Conservation (phyloP, 1,140 invertebrate genomes). For the Calosoma granatense region DNA sequence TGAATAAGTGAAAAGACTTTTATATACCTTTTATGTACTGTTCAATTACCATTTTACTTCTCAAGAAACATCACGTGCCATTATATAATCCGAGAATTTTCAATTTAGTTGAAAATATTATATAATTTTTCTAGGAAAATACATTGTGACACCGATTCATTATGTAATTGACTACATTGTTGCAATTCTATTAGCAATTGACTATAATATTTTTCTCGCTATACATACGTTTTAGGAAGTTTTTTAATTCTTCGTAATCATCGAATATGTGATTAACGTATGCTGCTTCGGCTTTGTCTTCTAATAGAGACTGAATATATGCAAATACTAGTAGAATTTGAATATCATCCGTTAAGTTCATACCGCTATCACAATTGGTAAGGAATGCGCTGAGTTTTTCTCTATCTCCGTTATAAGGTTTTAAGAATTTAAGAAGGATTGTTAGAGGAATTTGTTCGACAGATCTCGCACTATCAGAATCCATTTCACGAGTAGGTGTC, state of each 20-base stretch:
- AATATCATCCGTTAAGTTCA: neutral
- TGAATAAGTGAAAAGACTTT: too few relatives aligned
- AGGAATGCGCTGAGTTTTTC: neutral
- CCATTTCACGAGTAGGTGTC: too few relatives aligned
- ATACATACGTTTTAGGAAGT: neutral
- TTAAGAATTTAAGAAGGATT: neutral
- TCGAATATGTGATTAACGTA: slow-evolving; percentile 10
- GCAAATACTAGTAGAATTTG: neutral
- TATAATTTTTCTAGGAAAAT: too few relatives aligned
- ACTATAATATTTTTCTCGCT: neutral
- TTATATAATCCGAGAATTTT: too few relatives aligned
- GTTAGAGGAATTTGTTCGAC: neutral
- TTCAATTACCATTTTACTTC: too few relatives aligned
- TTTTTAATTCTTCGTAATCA: neutral
- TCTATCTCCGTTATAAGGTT: neutral
- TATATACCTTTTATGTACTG: too few relatives aligned
- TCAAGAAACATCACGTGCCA: too few relatives aligned
- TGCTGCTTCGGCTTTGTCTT: neutral
- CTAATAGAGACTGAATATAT: neutral
- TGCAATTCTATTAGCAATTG: neutral
- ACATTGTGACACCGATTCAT: neutral
- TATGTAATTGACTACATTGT: neutral
- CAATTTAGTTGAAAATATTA: too few relatives aligned
- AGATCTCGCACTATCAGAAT: too few relatives aligned
- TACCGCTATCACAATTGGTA: neutral